phyloP scores from a whole-genome alignment of 2,888 invertebrate genomes.

The Ellobium chinense region DNA sequence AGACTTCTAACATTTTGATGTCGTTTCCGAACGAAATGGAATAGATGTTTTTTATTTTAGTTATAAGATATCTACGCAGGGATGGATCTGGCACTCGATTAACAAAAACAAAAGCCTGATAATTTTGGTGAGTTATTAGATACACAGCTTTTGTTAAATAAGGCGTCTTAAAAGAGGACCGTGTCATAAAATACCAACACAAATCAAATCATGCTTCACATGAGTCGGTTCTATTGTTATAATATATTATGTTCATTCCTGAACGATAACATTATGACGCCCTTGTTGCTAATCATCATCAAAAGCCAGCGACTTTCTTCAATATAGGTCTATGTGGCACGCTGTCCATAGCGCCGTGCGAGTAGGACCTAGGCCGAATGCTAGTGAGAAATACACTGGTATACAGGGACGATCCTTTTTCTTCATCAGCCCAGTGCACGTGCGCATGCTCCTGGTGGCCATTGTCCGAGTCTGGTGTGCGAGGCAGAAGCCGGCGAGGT shows the following conservation, averaged over 20 bases:
- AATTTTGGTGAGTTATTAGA: no score
- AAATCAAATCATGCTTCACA: neutral
- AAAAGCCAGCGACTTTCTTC: constrained; percentile 43
- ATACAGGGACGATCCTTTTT: constrained; percentile 39
- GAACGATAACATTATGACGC: neutral
- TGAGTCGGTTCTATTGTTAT: neutral
- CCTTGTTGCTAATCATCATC: neutral
- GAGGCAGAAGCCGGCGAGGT: constrained; percentile 16
- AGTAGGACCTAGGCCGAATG: constrained; percentile 45
- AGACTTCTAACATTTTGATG: no score
- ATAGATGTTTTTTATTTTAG: no score
- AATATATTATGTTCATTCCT: neutral
- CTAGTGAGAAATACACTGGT: constrained; percentile 46
- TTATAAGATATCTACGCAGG: no score
- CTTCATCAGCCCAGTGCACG: constrained; percentile 53
- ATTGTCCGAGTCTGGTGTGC: neutral
- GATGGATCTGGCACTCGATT: no score
- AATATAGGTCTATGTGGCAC: constrained; percentile 45
- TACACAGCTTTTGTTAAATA: no score
- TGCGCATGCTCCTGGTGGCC: constrained; percentile 37
- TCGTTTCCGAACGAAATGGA: no score
- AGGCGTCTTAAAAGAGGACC: no score
- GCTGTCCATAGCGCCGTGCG: constrained; percentile 45
- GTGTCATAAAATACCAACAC: no score
- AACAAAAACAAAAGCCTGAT: no score